Evolutionary conservation across 2,888 invertebrate genomes (phyloP).

Genomic region (Abrostola tripartita): DNA sequence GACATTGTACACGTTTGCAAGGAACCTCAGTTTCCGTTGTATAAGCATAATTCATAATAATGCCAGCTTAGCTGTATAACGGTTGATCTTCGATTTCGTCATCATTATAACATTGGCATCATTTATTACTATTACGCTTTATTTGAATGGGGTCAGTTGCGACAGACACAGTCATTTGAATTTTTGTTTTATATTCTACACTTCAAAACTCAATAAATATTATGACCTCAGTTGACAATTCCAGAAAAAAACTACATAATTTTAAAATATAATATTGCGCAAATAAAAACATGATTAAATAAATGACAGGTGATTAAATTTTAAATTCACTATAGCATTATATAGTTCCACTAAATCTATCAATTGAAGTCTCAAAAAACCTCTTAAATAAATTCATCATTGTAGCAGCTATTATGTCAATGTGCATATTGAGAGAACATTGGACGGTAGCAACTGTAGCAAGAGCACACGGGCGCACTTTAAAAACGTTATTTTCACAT

Average conservation of each 20-base stretch:
- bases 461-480: conserved; percentile 57
- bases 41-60: conserved; percentile 50
- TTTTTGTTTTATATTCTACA: background rate
- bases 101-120: conserved; percentile 71
- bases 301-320: too few species aligned
- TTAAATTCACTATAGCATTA: background rate
- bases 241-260: background rate
- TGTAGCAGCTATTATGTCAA: too few species aligned
- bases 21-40: conserved; percentile 51
- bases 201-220: too few species aligned
- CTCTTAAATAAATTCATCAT: too few species aligned
- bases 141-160: conserved; percentile 72
- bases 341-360: too few species aligned
- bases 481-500: conserved; percentile 78
- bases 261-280: too few species aligned
- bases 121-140: conserved; percentile 69
- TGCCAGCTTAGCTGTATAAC: conserved; percentile 58
- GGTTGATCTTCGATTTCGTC: conserved; percentile 64
- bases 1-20: conserved; percentile 45
- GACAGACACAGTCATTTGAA: conserved; percentile 45
- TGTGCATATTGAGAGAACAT: conserved; percentile 28
- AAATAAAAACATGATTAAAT: too few species aligned
- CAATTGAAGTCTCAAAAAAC: too few species aligned
- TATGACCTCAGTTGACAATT: background rate
- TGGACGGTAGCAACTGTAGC: conserved; percentile 45